Evolutionary conservation across 37 sponge, comb jelly and placozoan species (phyloP).

Genomic region (Amphimedon queenslandica): DNA sequence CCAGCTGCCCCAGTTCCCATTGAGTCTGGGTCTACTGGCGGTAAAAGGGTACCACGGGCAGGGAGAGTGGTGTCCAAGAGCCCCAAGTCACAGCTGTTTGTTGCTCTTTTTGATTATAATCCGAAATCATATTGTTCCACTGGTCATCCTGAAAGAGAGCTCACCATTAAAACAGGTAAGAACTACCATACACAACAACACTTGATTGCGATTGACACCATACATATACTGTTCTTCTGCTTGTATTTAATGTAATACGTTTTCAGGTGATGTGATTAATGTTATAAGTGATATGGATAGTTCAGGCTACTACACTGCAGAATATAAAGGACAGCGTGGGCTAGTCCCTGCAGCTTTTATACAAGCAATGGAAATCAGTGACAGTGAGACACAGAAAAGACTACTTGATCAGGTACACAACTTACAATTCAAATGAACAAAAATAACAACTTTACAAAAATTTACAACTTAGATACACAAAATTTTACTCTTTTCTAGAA

Average conservation of each 20-base stretch:
- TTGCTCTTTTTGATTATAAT: constrained; percentile 69
- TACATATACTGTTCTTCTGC: not conserved
- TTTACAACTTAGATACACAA: no score
- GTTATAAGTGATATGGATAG: constrained; percentile 73
- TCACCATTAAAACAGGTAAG: constrained; percentile 34
- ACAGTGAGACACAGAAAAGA: constrained; percentile 14
- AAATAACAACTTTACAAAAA: no score
- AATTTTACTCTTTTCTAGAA: no score
- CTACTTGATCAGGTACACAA: constrained; percentile 59
- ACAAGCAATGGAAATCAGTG: constrained; percentile 50
- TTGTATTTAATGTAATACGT: not conserved
- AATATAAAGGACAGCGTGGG: constrained; percentile 38
- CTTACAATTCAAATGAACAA: no score
- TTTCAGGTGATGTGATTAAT: constrained; percentile 60
- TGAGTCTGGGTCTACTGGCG: not conserved
- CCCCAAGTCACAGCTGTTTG: constrained; percentile 64
- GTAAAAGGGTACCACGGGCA: no score
- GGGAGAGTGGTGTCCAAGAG: no score
- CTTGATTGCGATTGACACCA: no score
- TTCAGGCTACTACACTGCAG: constrained; percentile 52
- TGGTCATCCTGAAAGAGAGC: constrained; percentile 66
- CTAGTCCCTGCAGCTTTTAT: constrained; percentile 75
- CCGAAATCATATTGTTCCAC: constrained; percentile 63
- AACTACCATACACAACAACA: no score
- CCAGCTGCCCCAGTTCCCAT: not conserved